phyloP scores from a whole-genome alignment of 2,797 vertebrate species.

The Amblyraja radiata region DNA sequence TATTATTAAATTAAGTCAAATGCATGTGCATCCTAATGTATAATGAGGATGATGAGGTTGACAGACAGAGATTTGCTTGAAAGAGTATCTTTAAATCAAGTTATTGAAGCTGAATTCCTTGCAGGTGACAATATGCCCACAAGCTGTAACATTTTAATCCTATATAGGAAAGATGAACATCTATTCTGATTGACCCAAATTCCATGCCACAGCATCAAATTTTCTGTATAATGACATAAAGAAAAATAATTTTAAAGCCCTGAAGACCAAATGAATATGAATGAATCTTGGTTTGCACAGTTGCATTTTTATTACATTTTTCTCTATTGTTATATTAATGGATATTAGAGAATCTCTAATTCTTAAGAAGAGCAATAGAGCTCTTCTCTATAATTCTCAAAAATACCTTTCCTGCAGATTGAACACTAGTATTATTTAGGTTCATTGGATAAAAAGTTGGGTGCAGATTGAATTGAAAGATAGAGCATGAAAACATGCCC shows the following conservation, averaged over 20 bases:
- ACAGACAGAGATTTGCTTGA: neutral
- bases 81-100: neutral
- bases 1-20: neutral
- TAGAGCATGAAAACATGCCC: no score
- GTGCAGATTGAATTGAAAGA: no score
- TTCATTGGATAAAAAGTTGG: neutral
- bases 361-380: no score
- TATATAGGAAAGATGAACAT: neutral
- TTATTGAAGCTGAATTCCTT: neutral
- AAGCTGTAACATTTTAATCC: neutral
- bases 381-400: no score
- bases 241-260: neutral
- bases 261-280: neutral
- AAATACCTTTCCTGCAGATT: no score
- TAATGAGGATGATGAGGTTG: no score
- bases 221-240: constrained; percentile 2
- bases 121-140: no score
- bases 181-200: constrained; percentile 21
- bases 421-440: neutral
- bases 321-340: no score
- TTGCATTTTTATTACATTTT: neutral
- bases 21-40: neutral
- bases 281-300: neutral
- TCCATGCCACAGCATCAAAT: neutral
- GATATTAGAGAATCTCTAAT: no score